Base-by-base conservation (phyloP, 2,888 invertebrate species). In the Bimastos eiseni region DNA sequence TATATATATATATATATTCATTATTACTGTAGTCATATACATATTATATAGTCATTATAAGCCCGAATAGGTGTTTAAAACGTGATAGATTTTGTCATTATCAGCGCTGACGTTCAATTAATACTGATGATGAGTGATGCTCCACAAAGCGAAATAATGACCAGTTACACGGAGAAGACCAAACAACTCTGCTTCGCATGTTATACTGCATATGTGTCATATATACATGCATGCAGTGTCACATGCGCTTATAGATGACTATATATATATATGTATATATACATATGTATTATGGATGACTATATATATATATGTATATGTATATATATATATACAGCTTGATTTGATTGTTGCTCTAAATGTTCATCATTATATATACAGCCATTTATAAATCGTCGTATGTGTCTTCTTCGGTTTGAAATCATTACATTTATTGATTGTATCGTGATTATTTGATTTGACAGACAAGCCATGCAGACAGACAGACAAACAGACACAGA, bases 141-240 rank as follows among this genome's bases (percentile, higher is more conserved):
- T 70, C 49, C n/a, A 70, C 70, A 70, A 70, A n/a, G 70, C 70
- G n/a, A 70, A 70, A 70, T 70, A 70, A 70, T n/a, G 70, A 70
- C 30, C n/a, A n/a, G 8, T n/a, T 70, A n/a, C 17, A 86, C 36
- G 21, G 86, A 86, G 36, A 24, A 86, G 13, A 34, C 1, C 33
- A 86, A 37, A 86, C 36, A 37, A 36, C 86, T 36, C 34, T 8
- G 70, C n/a, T 1, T 70, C 70, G n/a, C n/a, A 70, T 70, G n/a
- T n/a, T 30, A 70, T 70, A n/a, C 1, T 24, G 24, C 24, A 24
- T 41, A 41, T 41, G 17, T 41, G 38, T 41, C 13, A 8, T 5
- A 8, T 38, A 5, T 13, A 38, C 38, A 38, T 38, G 13, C 38
- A 38, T 38, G 5, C 5, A 8, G 17, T 44, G 4, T 49, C 41